Base-by-base conservation (phyloP, 2,113 vertebrate genomes). In the Microcebus jonahi region DNA sequence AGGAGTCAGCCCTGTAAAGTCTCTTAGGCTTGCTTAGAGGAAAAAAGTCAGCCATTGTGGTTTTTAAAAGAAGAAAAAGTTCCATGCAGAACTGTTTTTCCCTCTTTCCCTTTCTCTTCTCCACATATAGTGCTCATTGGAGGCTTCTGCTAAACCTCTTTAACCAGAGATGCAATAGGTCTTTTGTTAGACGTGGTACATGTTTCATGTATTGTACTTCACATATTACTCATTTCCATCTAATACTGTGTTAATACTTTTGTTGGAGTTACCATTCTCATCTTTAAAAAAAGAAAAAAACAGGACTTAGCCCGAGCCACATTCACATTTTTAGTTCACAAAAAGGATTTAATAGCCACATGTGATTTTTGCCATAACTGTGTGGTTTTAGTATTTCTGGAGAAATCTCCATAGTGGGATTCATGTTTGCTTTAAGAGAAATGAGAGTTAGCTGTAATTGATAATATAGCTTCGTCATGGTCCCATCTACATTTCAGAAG, bases 341-440 rank as follows among this genome's bases (percentile, higher is more conserved):
- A 55, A 63, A 85, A 94, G 70, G 34, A 55, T 67, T 81, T 89
- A 65, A 88, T 88, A 94, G 48, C 53, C 76, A 75, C 86, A 15
- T 57, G 36, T 25, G 70, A 77, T 39, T 90, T 82, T 95, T 97
- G 91, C 88, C 93, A 86, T 55, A n/a, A 34, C 20, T 65, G 3
- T 90, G 36, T 75, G 73, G 20, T 82, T 83, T 76, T 63, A 71
- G 5, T 87, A n/a, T 85, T 82, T 68, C 84, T 79, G 7, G 83
- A 92, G 36, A 88, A 61, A 12, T 25, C 11, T 25, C 36, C 65
- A 29, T 21, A 68, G 20, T 14, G 50, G 42, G 21, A 9, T 63
- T 29, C 18, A 45, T 27, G 81, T 95, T 59, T 84, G 25, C 50
- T 80, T 71, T 20, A 29, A 67, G 57, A 70, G 67, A 96, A 77